These are phyloP conservation scores for Periplaneta americana DNA, from an alignment of 1,140 invertebrate species.

Conservation along the genomic window DNA sequence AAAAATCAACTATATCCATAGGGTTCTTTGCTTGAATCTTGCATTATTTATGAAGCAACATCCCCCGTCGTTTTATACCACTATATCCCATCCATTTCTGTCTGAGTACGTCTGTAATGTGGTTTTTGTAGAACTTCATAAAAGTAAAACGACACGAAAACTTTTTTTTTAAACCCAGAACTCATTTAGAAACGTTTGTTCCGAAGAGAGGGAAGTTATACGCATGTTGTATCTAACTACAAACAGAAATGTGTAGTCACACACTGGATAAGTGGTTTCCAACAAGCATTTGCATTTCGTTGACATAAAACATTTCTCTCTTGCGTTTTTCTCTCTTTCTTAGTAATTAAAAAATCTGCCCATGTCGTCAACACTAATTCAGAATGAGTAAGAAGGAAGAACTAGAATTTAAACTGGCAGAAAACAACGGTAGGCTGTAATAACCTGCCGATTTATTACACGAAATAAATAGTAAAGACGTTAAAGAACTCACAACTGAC, in stretches of 20 bases:
- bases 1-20: neutral
- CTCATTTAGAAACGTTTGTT: neutral
- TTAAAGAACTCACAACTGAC: too few relatives aligned
- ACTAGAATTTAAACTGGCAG: too few relatives aligned
- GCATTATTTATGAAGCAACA: neutral
- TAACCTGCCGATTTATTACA: too few relatives aligned
- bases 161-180: neutral
- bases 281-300: neutral
- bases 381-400: neutral
- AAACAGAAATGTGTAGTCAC: neutral
- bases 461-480: too few relatives aligned
- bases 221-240: neutral
- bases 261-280: neutral
- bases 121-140: neutral
- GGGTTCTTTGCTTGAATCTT: neutral
- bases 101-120: neutral
- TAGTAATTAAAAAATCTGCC: neutral
- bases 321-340: neutral
- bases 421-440: too few relatives aligned
- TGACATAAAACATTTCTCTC: neutral
- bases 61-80: neutral
- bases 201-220: neutral
- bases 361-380: neutral
- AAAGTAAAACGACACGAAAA: neutral
- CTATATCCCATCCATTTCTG: neutral